A percentile compares a stretch with the other conserved stretches of the same genome.
Evolutionary conservation across 1,140 invertebrate genomes (phyloP).

Genomic region (Papilio aristodemus): DNA sequence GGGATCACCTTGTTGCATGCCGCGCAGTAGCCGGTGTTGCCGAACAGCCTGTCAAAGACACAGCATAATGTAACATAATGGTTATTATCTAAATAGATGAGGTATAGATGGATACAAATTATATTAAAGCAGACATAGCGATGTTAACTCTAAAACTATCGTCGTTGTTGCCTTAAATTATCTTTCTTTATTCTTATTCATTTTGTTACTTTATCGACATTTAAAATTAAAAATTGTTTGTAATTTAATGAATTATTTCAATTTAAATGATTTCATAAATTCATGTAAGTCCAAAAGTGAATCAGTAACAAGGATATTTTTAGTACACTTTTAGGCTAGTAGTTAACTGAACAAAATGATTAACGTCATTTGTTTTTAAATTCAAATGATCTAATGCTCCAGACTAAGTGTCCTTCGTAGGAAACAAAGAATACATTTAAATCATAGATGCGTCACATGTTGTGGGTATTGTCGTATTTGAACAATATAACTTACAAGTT

Average conservation of each 20-base stretch:
- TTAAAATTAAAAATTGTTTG: no score
- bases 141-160: no score
- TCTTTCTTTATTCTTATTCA: no score
- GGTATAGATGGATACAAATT: no score
- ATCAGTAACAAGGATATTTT: neutral
- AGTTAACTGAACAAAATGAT: neutral
- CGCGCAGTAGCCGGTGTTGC: slow-evolving; percentile 95
- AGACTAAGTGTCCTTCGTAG: neutral
- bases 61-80: neutral
- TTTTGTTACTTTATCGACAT: no score
- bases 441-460: neutral
- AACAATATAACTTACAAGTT: no score
- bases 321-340: neutral
- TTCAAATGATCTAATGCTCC: neutral
- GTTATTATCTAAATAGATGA: no score
- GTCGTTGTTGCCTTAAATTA: no score
- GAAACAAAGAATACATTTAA: slow-evolving; percentile 1
- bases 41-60: slow-evolving; percentile 86
- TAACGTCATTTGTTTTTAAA: slow-evolving; percentile 13
- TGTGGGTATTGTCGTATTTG: neutral
- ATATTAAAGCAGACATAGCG: no score
- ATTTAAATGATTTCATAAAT: no score
- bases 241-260: no score
- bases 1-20: slow-evolving; percentile 98
- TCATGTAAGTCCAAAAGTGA: no score